Evolutionary conservation across 1,140 invertebrate genomes (phyloP).

Genomic region (Brachionus manjavacas): DNA sequence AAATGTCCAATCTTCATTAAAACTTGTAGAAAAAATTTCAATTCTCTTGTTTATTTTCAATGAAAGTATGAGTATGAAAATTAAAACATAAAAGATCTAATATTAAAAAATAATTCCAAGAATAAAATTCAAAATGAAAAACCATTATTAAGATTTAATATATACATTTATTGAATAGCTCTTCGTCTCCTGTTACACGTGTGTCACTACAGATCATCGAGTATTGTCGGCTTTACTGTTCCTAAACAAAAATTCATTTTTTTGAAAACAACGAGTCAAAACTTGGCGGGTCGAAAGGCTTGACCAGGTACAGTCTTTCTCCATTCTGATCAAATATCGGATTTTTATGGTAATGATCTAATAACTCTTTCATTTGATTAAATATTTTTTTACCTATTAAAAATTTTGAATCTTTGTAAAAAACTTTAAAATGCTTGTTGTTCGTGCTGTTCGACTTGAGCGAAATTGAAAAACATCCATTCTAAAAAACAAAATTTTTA

Average conservation of each 20-base stretch:
- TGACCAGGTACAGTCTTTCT: conserved; percentile 55
- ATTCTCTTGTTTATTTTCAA: background rate
- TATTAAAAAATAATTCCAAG: background rate
- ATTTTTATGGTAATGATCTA: conserved; percentile 94
- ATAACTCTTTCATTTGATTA: conserved; percentile 85
- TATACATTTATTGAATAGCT: background rate
- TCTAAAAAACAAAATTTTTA: conserved; percentile 60
- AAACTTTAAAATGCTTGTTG: conserved; percentile 98
- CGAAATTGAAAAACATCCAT: conserved; percentile 95
- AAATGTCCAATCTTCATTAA: background rate
- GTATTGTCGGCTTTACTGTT: background rate
- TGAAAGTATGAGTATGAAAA: background rate
- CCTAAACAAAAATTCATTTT: background rate
- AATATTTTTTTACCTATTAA: conserved; percentile 97
- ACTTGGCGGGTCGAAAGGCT: conserved; percentile 47
- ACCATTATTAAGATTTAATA: background rate
- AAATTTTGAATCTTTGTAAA: conserved; percentile 84
- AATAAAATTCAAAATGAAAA: background rate
- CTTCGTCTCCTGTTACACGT: background rate
- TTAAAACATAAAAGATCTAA: background rate
- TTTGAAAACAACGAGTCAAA: conserved; percentile 15
- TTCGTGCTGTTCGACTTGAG: conserved; percentile 84
- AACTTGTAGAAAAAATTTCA: background rate
- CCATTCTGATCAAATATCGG: conserved; percentile 77
- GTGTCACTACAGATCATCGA: background rate